Conservation (phyloP, 2,113 vertebrate genomes). For the Lethenteron camtschaticum region DNA sequence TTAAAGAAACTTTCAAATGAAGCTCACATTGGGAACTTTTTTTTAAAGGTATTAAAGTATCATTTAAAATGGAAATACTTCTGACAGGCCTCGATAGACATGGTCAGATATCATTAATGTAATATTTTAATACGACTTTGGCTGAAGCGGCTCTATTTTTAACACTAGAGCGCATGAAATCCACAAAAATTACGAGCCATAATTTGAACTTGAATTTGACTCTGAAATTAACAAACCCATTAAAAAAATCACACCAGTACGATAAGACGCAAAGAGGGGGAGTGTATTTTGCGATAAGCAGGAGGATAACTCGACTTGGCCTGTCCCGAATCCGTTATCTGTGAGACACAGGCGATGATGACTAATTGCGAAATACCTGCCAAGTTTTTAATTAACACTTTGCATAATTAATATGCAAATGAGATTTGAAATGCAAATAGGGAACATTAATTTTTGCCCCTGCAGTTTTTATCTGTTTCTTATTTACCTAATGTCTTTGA, state of each 20-base stretch:
- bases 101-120: too few species aligned
- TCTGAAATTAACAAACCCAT: constrained; percentile 6
- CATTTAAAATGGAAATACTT: too few species aligned
- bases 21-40: too few species aligned
- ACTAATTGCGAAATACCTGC: constrained; percentile 6
- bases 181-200: constrained; percentile 2
- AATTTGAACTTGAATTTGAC: constrained; percentile 4
- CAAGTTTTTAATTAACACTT: constrained; percentile 5
- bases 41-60: too few species aligned
- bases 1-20: too few species aligned
- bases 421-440: constrained; percentile 4
- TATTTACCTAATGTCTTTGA: constrained; percentile 5
- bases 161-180: background rate
- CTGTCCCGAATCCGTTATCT: background rate
- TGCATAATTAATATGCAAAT: constrained; percentile 6
- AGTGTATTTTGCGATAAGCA: constrained; percentile 5
- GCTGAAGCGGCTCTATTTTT: constrained; percentile 2
- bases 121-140: background rate
- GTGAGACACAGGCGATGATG: constrained; percentile 3
- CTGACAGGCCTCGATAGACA: too few species aligned
- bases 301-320: background rate
- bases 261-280: constrained; percentile 4
- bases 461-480: constrained; percentile 6
- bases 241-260: constrained; percentile 5
- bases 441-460: constrained; percentile 4